Evolutionary conservation across 2,888 invertebrate genomes (phyloP).

Genomic region (Oxytorus armatus): DNA sequence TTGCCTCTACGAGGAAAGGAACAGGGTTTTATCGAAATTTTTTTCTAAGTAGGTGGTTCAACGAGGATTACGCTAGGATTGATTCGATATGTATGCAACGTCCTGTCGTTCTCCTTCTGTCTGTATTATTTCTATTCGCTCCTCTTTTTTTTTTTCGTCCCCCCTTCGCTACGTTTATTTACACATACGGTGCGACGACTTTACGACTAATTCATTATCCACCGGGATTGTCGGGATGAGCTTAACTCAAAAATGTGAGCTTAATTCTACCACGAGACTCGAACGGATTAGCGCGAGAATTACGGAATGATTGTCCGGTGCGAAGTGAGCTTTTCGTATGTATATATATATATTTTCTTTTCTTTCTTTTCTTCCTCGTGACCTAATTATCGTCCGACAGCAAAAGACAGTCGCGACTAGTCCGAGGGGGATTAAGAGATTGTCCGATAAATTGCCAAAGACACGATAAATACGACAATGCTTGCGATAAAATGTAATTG

Average conservation of each 20-base stretch:
- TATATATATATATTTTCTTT: no score
- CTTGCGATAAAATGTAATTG: slow-evolving; percentile 77
- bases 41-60: neutral
- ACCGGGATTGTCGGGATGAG: neutral
- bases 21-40: neutral
- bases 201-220: slow-evolving; percentile 13
- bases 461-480: slow-evolving; percentile 56
- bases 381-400: slow-evolving; percentile 23
- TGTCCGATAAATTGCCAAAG: slow-evolving; percentile 52
- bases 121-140: neutral
- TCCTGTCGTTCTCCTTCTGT: slow-evolving; percentile 28
- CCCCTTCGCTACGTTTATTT: slow-evolving; percentile 21
- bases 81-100: slow-evolving; percentile 56
- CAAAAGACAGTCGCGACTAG: slow-evolving; percentile 6
- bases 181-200: slow-evolving; percentile 22
- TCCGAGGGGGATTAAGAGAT: slow-evolving; percentile 30
- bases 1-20: neutral
- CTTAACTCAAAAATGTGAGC: neutral
- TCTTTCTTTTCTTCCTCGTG: slow-evolving; percentile 1
- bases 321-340: slow-evolving; percentile 38
- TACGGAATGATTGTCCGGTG: slow-evolving; percentile 65
- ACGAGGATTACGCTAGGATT: slow-evolving; percentile 7
- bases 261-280: slow-evolving; percentile 9
- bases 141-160: no score
- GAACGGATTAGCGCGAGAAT: neutral